These are phyloP conservation scores for Charadrius vociferus DNA, from an alignment of 2,113 vertebrate species.

Conservation along the genomic window DNA sequence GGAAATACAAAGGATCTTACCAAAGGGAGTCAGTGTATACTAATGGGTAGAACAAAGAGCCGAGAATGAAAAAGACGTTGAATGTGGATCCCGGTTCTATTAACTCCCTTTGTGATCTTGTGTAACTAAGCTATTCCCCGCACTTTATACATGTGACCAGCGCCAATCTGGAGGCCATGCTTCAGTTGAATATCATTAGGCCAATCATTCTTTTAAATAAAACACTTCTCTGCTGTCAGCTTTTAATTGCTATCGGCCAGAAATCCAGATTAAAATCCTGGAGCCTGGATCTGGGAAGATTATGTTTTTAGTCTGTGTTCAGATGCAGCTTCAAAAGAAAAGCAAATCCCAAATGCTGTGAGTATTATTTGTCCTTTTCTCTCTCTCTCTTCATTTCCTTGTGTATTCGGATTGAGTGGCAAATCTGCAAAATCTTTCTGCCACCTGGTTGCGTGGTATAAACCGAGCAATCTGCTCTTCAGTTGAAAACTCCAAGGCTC, in stretches of 20 bases:
- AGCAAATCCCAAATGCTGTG: slow-evolving; percentile 8
- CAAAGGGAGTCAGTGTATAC: slow-evolving; percentile 65
- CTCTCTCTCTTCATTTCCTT: not conserved
- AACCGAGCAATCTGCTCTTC: slow-evolving; percentile 21
- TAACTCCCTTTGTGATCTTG: slow-evolving; percentile 60
- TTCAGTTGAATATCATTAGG: slow-evolving; percentile 26
- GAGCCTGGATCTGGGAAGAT: slow-evolving; percentile 41
- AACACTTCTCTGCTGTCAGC: slow-evolving; percentile 18
- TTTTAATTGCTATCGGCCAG: slow-evolving; percentile 53
- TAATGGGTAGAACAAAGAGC: slow-evolving; percentile 69
- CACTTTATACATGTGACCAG: not conserved
- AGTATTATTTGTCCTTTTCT: not conserved
- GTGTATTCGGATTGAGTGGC: not conserved
- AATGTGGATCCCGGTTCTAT: slow-evolving; percentile 51
- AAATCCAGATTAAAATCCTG: slow-evolving; percentile 59
- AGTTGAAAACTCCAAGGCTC: not conserved
- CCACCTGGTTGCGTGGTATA: not conserved
- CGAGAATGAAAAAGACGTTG: slow-evolving; percentile 19
- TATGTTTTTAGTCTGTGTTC: slow-evolving; percentile 8
- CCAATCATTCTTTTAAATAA: slow-evolving; percentile 40
- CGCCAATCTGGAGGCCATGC: slow-evolving; percentile 33
- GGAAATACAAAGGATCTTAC: slow-evolving; percentile 65
- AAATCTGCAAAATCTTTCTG: slow-evolving; percentile 38
- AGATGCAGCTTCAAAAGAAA: slow-evolving; percentile 45
- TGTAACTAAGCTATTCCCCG: slow-evolving; percentile 24